A percentile compares a stretch with the other conserved stretches of the same genome.
Conservation (phyloP, 2,888 invertebrate genomes). For the Augiades crinisus region DNA sequence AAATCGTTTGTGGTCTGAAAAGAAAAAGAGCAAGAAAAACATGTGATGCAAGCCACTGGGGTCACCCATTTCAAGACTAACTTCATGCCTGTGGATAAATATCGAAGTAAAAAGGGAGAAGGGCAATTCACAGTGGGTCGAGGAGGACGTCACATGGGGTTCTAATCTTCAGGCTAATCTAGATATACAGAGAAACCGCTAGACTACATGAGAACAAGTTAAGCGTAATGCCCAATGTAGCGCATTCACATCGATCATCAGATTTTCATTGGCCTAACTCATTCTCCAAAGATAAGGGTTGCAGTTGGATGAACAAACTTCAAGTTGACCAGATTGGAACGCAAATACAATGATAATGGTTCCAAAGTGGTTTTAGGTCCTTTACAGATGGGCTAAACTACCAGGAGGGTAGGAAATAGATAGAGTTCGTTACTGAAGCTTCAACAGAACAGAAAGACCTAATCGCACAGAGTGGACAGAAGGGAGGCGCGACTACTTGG, state of each 20-base stretch:
- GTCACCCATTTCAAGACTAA: slow-evolving; percentile 43
- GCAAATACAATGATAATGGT: slow-evolving; percentile 33
- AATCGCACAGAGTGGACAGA: slow-evolving; percentile 77
- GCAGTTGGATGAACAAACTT: slow-evolving; percentile 7
- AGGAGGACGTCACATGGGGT: slow-evolving; percentile 46
- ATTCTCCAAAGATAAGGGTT: slow-evolving; percentile 40
- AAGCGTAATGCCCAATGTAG: slow-evolving; percentile 34
- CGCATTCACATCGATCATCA: slow-evolving; percentile 29
- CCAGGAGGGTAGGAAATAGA: slow-evolving; percentile 60
- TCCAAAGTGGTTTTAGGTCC: slow-evolving; percentile 41
- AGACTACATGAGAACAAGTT: slow-evolving; percentile 59
- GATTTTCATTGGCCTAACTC: slow-evolving; percentile 41
- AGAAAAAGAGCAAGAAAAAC: slow-evolving; percentile 4
- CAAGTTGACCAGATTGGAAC: slow-evolving; percentile 18
- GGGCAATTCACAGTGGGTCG: slow-evolving; percentile 51
- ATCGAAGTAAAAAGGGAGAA: slow-evolving; percentile 43
- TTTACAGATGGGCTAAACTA: slow-evolving; percentile 55
- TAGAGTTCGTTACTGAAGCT: slow-evolving; percentile 62
- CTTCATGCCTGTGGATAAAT: slow-evolving; percentile 55
- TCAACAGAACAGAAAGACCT: slow-evolving; percentile 77
- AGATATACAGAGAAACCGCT: slow-evolving; percentile 52
- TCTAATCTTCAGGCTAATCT: slow-evolving; percentile 51
- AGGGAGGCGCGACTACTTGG: slow-evolving; percentile 80
- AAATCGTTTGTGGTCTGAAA: background rate
- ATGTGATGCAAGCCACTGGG: slow-evolving; percentile 39